Conservation (phyloP, 2,888 invertebrate genomes). For the Lasioglossum marginatum region DNA sequence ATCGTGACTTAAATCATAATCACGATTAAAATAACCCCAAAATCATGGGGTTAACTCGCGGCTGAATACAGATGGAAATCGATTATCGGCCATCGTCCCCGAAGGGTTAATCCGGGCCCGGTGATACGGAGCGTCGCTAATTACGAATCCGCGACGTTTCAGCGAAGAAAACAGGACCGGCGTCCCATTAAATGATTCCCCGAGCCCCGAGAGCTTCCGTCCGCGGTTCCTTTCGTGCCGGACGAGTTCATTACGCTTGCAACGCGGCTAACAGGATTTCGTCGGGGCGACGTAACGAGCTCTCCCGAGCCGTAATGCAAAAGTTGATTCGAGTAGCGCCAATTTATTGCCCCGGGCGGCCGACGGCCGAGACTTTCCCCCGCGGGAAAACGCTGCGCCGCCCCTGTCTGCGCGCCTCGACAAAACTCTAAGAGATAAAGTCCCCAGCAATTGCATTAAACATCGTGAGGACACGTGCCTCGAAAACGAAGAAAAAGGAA, state of each 20-base stretch:
- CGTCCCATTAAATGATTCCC: constrained; percentile 18
- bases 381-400: background rate
- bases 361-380: constrained; percentile 50
- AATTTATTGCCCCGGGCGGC: constrained; percentile 69
- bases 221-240: constrained; percentile 47
- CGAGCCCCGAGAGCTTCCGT: background rate
- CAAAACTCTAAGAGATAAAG: constrained; percentile 49
- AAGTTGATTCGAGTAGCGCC: constrained; percentile 75
- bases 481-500: constrained; percentile 22
- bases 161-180: background rate
- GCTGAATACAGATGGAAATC: too few relatives aligned
- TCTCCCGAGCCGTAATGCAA: constrained; percentile 70
- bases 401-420: constrained; percentile 6
- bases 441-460: constrained; percentile 64
- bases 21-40: too few relatives aligned
- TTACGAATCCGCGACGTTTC: background rate
- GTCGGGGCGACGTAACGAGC: constrained; percentile 70
- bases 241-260: constrained; percentile 71
- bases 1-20: too few relatives aligned
- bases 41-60: too few relatives aligned
- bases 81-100: too few relatives aligned
- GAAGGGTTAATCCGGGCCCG: background rate
- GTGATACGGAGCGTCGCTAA: background rate
- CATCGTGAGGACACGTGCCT: constrained; percentile 54
- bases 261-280: constrained; percentile 69